phyloP scores from a whole-genome alignment of 2,113 vertebrate genomes.

The Tachysurus vachellii region DNA sequence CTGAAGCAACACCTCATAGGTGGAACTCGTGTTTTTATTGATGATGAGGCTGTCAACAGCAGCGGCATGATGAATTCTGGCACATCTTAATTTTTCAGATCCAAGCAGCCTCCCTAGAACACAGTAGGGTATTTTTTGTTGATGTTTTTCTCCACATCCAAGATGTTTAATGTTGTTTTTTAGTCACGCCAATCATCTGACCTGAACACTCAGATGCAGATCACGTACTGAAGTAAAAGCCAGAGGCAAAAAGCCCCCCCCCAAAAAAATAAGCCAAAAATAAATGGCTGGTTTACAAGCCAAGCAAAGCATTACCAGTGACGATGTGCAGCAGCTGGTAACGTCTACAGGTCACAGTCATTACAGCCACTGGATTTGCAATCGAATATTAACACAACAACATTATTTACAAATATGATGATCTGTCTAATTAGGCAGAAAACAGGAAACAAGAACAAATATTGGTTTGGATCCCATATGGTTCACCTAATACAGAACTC shows the following conservation, averaged over 20 bases:
- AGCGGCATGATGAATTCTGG: not conserved
- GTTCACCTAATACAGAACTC: not conserved
- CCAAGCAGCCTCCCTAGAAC: not conserved
- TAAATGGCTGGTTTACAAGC: not conserved
- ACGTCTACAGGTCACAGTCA: not conserved
- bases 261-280: not conserved
- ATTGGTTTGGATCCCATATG: not conserved
- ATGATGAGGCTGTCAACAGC: constrained; percentile 4
- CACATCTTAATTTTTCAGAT: not conserved
- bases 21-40: constrained; percentile 15
- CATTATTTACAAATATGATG: not conserved
- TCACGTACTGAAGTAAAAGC: not conserved
- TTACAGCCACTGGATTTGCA: not conserved
- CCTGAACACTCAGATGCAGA: constrained; percentile 3
- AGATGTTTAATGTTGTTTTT: not conserved
- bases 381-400: not conserved
- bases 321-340: not conserved
- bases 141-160: not conserved
- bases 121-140: not conserved
- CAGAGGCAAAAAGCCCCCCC: not conserved
- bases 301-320: not conserved
- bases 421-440: constrained; percentile 7
- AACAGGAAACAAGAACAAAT: not conserved
- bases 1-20: not conserved
- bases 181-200: not conserved